Evolutionary conservation across 2,888 invertebrate species (phyloP).

Genomic region (Nesidiocoris tenuis): DNA sequence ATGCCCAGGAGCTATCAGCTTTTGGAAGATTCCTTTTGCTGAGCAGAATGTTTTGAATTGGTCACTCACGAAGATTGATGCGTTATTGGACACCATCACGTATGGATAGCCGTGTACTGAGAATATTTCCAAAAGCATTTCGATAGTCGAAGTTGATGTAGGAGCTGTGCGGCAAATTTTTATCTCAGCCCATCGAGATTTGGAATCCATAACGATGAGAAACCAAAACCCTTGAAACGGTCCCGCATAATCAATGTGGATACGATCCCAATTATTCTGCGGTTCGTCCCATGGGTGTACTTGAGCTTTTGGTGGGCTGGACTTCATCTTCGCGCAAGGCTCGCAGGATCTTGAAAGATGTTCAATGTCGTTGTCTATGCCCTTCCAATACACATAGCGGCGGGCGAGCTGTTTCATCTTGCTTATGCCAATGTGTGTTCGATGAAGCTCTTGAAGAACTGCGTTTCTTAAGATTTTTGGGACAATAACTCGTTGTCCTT

Average conservation of each 20-base stretch:
- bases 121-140: conserved; percentile 13
- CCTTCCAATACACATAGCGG: conserved; percentile 49
- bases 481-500: conserved; percentile 36
- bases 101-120: conserved; percentile 13
- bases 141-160: conserved; percentile 19
- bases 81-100: conserved; percentile 5
- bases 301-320: conserved; percentile 18
- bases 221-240: conserved; percentile 34
- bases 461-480: not conserved
- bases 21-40: too few species aligned
- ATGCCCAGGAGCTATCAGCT: too few species aligned
- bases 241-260: conserved; percentile 50
- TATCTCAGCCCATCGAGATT: conserved; percentile 33
- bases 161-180: conserved; percentile 10
- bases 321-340: conserved; percentile 42
- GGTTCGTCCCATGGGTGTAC: conserved; percentile 50
- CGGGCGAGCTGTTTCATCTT: conserved; percentile 36
- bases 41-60: too few species aligned
- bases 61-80: too few species aligned
- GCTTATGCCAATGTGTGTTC: conserved; percentile 1
- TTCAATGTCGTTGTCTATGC: conserved; percentile 47
- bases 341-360: conserved; percentile 47
- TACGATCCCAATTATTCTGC: conserved; percentile 48
- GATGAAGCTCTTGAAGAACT: not conserved
- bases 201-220: conserved; percentile 40